Conservation (phyloP, 2,113 vertebrate genomes). For the Saguinus imperator region DNA sequence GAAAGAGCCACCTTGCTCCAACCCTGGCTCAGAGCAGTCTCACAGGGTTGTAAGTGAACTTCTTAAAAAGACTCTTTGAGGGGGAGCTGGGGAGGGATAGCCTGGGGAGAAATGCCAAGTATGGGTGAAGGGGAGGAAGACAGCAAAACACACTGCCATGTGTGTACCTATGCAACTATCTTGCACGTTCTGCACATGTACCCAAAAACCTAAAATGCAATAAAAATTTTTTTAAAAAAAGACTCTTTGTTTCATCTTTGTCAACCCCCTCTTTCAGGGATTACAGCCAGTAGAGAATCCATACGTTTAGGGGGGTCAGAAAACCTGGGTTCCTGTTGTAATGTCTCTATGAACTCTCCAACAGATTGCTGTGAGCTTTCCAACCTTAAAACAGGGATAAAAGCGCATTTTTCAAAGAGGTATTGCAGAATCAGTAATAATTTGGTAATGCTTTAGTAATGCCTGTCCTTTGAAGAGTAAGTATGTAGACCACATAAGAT, state of each 20-base stretch:
- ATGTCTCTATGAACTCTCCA: not conserved
- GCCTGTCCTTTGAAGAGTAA: not conserved
- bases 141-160: too few relatives aligned
- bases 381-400: not conserved
- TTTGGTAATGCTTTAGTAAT: not conserved
- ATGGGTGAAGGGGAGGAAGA: too few relatives aligned
- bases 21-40: not conserved
- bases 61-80: not conserved
- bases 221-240: not conserved
- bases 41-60: not conserved
- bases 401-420: not conserved
- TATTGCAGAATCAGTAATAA: not conserved
- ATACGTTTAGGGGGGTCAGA: not conserved
- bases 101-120: too few relatives aligned
- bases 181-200: too few relatives aligned
- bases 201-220: too few relatives aligned
- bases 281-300: not conserved
- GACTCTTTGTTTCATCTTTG: not conserved
- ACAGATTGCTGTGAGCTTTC: not conserved
- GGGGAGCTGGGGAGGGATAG: too few relatives aligned
- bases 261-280: not conserved
- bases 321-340: not conserved
- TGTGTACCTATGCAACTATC: too few relatives aligned
- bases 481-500: slow-evolving; percentile 16
- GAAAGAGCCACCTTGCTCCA: not conserved